Evolutionary conservation across 2,797 vertebrate genomes (phyloP), one percentile per base, ranked within the genome.

Genomic region (Etheostoma nigrum): DNA sequence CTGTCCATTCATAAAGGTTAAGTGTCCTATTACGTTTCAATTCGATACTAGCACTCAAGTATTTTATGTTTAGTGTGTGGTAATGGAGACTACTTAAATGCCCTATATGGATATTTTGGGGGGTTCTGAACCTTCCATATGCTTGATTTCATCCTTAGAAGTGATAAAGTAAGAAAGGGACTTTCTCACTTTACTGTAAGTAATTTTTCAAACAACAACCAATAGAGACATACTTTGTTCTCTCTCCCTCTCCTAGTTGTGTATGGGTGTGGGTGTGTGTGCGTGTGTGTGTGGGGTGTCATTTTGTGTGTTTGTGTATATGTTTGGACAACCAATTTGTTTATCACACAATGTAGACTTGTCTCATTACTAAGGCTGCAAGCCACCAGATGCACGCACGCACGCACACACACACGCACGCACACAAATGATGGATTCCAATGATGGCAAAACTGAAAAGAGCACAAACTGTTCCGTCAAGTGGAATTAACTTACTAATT

Each of bases 291-390:
- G 67, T 60, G 33, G 44, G 33, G 61, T 67, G 54, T 30, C 10
- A 23, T 45, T 27, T 33, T 47, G 60, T 53, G 0, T 25, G 27
- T 3, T 4, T 71, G 16, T 51, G 49, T 9, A 3, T 55, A 15
- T 72, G 53, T 58, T 25, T 30, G 23, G 12, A 47, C 23, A 27
- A 69, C 36, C 69, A 0, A n/a, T 68, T 72, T 68, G 13, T 58
- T 30, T 65, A 74, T 82, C 63, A 66, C 44, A 72, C 23, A 18
- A 72, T 45, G 40, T 58, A 80, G 61, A 63, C 73, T 74, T 0
- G 0, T 25, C 62, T 73, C 23, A 62, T 76, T 79, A 77, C 63
- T 79, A 82, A 53, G 71, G 75, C 58, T 79, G 70, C 53, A 61
- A 72, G 67, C 36, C 49, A 78, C 51, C 48, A 66, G 55, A 57